phyloP scores from a whole-genome alignment of 1,140 invertebrate species.

The Teleogryllus occipitalis region DNA sequence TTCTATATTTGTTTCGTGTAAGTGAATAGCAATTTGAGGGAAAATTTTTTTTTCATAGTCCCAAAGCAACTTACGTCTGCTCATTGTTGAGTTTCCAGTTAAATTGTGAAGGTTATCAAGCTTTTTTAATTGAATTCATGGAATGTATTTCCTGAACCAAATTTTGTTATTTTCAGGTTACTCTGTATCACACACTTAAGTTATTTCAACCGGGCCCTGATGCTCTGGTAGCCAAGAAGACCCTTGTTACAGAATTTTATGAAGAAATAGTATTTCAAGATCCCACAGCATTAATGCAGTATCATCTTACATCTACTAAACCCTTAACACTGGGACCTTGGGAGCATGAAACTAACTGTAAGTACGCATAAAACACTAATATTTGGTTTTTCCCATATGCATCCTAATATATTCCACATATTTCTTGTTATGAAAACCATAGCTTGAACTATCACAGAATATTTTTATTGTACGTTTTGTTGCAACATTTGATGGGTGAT shows the following conservation, averaged over 20 bases:
- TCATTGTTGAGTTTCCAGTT: no score
- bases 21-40: no score
- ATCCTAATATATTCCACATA: no score
- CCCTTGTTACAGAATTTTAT: constrained; percentile 87
- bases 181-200: constrained; percentile 92
- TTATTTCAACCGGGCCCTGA: constrained; percentile 80
- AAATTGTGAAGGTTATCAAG: no score
- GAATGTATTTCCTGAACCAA: no score
- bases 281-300: constrained; percentile 87
- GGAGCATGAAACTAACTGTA: constrained; percentile 88
- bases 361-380: constrained; percentile 32
- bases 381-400: no score
- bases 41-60: not conserved
- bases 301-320: constrained; percentile 68
- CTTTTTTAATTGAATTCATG: no score
- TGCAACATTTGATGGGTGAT: no score
- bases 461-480: no score
- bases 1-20: not conserved
- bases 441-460: no score
- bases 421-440: no score
- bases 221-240: constrained; percentile 57
- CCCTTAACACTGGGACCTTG: constrained; percentile 64
- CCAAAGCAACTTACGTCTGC: not conserved
- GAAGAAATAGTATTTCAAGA: constrained; percentile 98
- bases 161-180: constrained; percentile 56